Base-by-base conservation (phyloP, 1,140 invertebrate species). In the Epicauta chinensis region DNA sequence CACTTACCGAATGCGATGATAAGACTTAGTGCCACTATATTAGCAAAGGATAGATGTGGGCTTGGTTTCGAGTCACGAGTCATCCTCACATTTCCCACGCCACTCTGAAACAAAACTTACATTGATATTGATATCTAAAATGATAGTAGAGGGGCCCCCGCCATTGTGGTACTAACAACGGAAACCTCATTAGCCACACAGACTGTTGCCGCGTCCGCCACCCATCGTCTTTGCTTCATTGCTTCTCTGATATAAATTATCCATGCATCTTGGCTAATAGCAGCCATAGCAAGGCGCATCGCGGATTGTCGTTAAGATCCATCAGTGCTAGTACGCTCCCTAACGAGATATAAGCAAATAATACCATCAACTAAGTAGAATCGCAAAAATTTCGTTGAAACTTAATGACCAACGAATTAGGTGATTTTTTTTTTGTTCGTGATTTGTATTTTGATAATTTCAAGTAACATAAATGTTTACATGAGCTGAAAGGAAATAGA, bases 371-470 rank as follows among this genome's bases (percentile, higher is more conserved):
- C 36, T 17, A 41, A 44, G 43, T 37, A 23, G n/a, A n/a, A n/a
- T n/a, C 36, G 48, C 56, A 58, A 61, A 61, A 59, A 56, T 56
- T 51, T 12, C 46, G 56, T 42, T 48, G 46, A 55, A 38, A 54
- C 60, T 60, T 62, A 64, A 64, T 59, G 58, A 62, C 58, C 59
- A 61, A 59, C 55, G 61, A 63, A 63, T 63, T 63, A 63, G 57
- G 56, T 61, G 56, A 54, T 51, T 53, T 57, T 59, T 51, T 29
- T 46, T 53, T 47, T n/a, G n/a, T n/a, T n/a, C n/a, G n/a, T n/a
- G n/a, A n/a, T n/a, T n/a, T n/a, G n/a, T n/a, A n/a, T n/a, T n/a
- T n/a, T n/a, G n/a, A n/a, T n/a, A n/a, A n/a, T n/a, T n/a, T n/a
- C n/a, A n/a, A n/a, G n/a, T n/a, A n/a, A n/a, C n/a, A n/a, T n/a